Base-by-base conservation (phyloP, 2,797 vertebrate species). In the Danionella dracula region DNA sequence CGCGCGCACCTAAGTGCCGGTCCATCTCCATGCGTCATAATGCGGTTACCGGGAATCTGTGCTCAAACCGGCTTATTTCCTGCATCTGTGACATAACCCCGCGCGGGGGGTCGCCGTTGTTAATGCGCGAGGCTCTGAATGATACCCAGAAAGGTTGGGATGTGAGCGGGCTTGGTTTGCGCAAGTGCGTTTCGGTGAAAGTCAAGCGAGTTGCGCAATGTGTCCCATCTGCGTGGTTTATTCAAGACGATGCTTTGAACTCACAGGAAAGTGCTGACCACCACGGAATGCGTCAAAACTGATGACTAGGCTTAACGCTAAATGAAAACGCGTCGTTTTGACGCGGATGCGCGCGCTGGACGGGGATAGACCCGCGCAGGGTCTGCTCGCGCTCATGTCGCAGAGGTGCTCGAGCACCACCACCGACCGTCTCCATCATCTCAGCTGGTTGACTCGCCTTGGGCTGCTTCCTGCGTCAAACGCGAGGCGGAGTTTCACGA, bases 21-120 rank as follows among this genome's bases (percentile, higher is more conserved):
- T 56, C 17, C 45, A 6, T 61, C 46, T 31, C 12, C 79, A 70
- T 87, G 88, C 90, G 89, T 90, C 90, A 90, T 90, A 90, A 90
- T 90, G 90, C 89, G 88, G 90, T 89, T 89, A 89, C 80, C 66
- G 72, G 72, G 82, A 84, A 79, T 85, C 82, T 85, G 81, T 82
- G 78, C 79, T 75, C 83, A 82, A 79, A 71, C 79, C 65, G 82
- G 79, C 78, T 84, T 87, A 83, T 85, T 84, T 78, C 79, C 79
- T 57, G 8, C 23, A 83, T 77, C 75, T 83, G 82, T 85, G 87
- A 88, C 80, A 87, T 86, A 86, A 87, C 81, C 42, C 15, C 53
- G 49, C 71, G 65, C 75, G 71, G 61, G 21, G 79, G 78, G 82
- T 83, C 71, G 63, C 68, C 51, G 70, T 69, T 80, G 78, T 66